Base-by-base conservation (phyloP, 2,113 vertebrate genomes). In the Peucedramus taeniatus region DNA sequence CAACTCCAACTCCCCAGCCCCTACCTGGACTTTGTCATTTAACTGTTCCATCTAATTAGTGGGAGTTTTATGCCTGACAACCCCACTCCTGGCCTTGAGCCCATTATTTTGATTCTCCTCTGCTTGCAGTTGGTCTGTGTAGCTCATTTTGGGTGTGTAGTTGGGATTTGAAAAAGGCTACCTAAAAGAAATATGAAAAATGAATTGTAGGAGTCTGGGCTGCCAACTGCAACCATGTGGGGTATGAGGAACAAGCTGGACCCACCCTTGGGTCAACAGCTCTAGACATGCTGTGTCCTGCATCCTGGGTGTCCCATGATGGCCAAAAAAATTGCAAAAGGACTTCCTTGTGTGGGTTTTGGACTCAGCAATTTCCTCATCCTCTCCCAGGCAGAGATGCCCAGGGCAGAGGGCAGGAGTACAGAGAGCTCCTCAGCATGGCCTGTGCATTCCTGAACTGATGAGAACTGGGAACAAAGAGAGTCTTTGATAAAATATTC, bases 351-450 rank as follows among this genome's bases (percentile, higher is more conserved):
- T 10, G 15, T n/a, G 74, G 21, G 14, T n/a, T 61, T 70, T 77
- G 40, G 45, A 30, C 11, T 51, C 45, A 80, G 50, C 39, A 56
- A n/a, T n/a, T 31, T 60, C 40, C 66, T 54, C 26, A 42, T 11
- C 12, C 17, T 64, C 23, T 51, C 18, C 30, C 31, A 60, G 33
- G 19, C 65, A 47, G 35, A 76, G 59, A 23, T 50, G 21, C 37
- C 30, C 27, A 70, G 65, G 50, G 64, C 50, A 37, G 71, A 63
- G 64, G 45, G 40, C 51, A 88, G 83, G 70, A 82, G 31, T 1
- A 15, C 12, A 3, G 27, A 61, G 82, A 0, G 0, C 35, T 59
- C 77, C 7, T 5, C 56, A 83, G 53, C 1, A 0, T 28, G 60
- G 7, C 23, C 64, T 21, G 8, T 3, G 2, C 2, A 0, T 27